Conservation (phyloP, 2,888 invertebrate species). For the Abscondita cerata region DNA sequence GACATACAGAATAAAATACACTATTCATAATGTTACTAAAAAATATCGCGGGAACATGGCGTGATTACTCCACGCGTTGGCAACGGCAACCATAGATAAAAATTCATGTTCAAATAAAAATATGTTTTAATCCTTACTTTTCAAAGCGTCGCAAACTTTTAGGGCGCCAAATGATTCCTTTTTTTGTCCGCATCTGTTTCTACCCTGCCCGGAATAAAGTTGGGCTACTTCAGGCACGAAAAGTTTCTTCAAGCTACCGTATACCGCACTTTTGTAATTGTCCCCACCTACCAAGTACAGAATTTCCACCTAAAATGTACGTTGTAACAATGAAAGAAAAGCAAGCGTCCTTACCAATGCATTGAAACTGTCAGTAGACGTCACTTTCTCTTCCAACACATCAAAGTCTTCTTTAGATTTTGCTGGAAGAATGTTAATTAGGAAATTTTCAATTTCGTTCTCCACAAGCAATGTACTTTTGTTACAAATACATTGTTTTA, state of each 20-base stretch:
- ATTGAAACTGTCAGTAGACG: neutral
- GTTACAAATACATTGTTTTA: neutral
- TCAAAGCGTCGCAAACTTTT: neutral
- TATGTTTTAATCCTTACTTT: neutral
- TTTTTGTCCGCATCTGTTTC: neutral
- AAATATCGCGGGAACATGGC: too few relatives aligned
- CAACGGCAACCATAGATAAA: neutral
- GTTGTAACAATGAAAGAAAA: neutral
- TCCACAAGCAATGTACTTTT: neutral
- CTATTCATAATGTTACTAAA: too few relatives aligned
- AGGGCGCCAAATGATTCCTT: conserved; percentile 1
- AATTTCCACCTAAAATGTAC: neutral
- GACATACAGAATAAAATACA: too few relatives aligned
- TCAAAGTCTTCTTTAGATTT: neutral
- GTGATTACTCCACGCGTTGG: too few relatives aligned
- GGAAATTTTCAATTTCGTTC: neutral
- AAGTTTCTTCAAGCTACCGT: neutral
- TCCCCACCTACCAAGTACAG: neutral
- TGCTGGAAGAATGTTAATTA: neutral
- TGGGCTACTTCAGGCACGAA: neutral
- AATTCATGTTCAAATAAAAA: neutral
- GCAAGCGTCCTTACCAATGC: neutral
- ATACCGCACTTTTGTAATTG: neutral
- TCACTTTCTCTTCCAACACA: neutral
- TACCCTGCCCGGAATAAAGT: neutral